Conservation (phyloP, 2,888 invertebrate species). For the Polyploca ridens region DNA sequence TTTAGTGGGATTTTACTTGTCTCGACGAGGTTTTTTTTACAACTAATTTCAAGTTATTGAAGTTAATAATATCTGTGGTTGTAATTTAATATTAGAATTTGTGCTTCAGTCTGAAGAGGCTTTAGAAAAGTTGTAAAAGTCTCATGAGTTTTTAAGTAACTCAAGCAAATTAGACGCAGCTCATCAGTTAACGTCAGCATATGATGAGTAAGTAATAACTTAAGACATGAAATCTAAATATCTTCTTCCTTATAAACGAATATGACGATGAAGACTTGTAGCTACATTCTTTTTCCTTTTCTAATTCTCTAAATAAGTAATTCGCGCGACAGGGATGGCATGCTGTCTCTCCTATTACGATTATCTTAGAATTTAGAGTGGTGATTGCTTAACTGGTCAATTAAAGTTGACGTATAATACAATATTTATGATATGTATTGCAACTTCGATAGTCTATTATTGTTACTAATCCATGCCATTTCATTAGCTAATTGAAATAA, state of each 20-base stretch:
- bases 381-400: not conserved
- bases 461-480: not conserved
- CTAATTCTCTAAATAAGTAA: not conserved
- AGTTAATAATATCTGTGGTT: too few relatives aligned
- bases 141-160: not conserved
- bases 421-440: too few relatives aligned
- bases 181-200: not conserved
- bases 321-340: not conserved
- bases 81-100: too few relatives aligned
- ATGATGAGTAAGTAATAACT: not conserved
- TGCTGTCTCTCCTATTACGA: constrained; percentile 5
- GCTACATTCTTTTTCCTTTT: not conserved
- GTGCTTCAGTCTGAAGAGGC: too few relatives aligned
- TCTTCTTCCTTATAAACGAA: not conserved
- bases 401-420: not conserved
- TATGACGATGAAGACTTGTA: not conserved
- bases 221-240: not conserved
- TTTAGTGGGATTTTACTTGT: too few relatives aligned
- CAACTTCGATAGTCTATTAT: not conserved
- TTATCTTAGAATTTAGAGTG: not conserved
- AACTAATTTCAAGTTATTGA: too few relatives aligned
- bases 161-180: not conserved
- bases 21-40: too few relatives aligned
- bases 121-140: too few relatives aligned
- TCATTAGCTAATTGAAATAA: not conserved